Percentiles rank a stretch among this genome's conserved stretches.
Conservation (phyloP, 2,888 invertebrate genomes). For the Sceliomorpha sp. region DNA sequence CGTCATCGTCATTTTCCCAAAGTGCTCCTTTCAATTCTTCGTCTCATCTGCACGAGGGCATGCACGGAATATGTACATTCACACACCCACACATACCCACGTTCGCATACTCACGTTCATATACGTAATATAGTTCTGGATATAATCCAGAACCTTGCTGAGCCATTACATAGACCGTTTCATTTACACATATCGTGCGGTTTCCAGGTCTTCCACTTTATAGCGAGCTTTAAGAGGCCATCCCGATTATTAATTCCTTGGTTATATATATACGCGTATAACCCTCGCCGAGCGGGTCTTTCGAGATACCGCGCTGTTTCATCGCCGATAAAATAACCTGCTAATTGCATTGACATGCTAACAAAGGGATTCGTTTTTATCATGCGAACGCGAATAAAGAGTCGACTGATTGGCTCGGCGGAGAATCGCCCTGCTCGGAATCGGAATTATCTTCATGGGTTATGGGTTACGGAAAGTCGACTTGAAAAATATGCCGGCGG, state of each 20-base stretch:
- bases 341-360: too few species aligned
- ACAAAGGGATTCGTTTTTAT: too few species aligned
- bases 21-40: slow-evolving; percentile 40
- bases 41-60: slow-evolving; percentile 9
- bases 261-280: background rate
- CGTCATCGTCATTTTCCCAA: too few species aligned
- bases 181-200: slow-evolving; percentile 21
- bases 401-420: too few species aligned
- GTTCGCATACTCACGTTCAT: too few species aligned
- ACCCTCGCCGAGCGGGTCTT: background rate
- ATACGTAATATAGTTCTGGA: slow-evolving; percentile 14
- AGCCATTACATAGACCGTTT: slow-evolving; percentile 35
- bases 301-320: too few species aligned
- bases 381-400: too few species aligned
- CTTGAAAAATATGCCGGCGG: too few species aligned
- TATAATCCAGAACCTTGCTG: slow-evolving; percentile 37
- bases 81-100: slow-evolving; percentile 5
- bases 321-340: too few species aligned
- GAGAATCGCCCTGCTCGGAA: too few species aligned
- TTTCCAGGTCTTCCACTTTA: slow-evolving; percentile 10
- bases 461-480: too few species aligned
- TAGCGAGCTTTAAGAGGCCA: background rate
- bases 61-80: background rate
- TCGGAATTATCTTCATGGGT: too few species aligned
- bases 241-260: slow-evolving; percentile 2